Conservation (phyloP, 2,113 vertebrate genomes). For the Ia io region DNA sequence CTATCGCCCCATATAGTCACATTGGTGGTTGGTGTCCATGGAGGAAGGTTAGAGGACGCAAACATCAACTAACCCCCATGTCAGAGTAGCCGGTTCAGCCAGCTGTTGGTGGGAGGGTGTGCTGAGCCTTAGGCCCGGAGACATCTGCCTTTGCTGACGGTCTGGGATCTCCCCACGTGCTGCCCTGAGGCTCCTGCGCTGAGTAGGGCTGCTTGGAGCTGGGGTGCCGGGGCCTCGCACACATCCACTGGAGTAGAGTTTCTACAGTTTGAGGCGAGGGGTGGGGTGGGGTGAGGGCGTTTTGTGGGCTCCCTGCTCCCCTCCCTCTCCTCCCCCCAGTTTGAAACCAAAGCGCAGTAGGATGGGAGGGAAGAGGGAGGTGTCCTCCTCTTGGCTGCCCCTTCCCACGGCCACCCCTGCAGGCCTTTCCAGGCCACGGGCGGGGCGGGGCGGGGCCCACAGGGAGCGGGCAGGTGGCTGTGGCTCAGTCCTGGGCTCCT, state of each 20-base stretch:
- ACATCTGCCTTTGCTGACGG: too few relatives aligned
- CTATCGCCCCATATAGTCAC: background rate
- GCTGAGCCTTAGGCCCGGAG: too few relatives aligned
- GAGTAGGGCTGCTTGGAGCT: background rate
- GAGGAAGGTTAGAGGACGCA: background rate
- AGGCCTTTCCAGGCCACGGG: too few relatives aligned
- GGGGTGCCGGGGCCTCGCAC: background rate
- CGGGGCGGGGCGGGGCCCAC: too few relatives aligned
- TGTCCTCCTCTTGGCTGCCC: too few relatives aligned
- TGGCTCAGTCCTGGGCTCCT: too few relatives aligned
- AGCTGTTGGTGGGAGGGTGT: background rate
- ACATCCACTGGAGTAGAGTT: background rate
- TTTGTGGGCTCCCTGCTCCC: background rate
- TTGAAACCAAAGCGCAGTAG: background rate
- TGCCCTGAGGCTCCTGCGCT: background rate
- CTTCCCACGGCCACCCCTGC: too few relatives aligned
- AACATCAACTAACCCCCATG: background rate
- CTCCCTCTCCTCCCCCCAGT: too few relatives aligned
- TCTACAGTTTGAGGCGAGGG: background rate
- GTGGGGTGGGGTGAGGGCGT: background rate
- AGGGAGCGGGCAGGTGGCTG: too few relatives aligned
- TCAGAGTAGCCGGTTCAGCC: background rate
- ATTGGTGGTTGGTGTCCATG: background rate
- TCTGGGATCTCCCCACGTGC: background rate
- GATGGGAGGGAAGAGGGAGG: background rate